A percentile compares a stretch with the other conserved stretches of the same genome.
These are phyloP conservation scores for Pelobates cultripes DNA, from an alignment of 2,797 vertebrate species.

Conservation along the genomic window DNA sequence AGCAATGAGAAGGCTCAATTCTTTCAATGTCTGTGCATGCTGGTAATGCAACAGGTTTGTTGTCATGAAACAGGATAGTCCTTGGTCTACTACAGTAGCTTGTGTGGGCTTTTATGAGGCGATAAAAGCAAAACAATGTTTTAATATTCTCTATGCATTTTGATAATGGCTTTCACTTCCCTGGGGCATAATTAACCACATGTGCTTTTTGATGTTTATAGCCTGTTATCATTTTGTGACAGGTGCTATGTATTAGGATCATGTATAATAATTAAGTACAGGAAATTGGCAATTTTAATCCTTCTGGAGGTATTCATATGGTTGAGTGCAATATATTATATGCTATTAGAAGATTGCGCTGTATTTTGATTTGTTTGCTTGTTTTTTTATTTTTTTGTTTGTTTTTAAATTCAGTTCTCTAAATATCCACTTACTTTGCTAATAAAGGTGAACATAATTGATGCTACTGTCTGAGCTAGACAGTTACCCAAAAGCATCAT, in stretches of 20 bases:
- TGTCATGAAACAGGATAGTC: not conserved
- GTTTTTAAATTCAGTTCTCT: too few species aligned
- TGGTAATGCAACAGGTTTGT: not conserved
- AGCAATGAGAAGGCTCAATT: too few species aligned
- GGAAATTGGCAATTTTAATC: not conserved
- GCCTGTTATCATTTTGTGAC: not conserved
- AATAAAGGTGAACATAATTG: not conserved
- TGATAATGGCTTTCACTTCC: not conserved
- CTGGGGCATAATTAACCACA: not conserved
- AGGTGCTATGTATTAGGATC: not conserved
- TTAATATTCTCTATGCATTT: not conserved
- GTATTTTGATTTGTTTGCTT: not conserved
- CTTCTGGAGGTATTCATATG: not conserved
- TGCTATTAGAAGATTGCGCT: not conserved
- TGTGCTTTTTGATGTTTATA: not conserved
- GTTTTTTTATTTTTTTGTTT: too few species aligned
- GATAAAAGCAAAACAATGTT: not conserved
- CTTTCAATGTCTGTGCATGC: not conserved
- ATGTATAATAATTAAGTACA: not conserved
- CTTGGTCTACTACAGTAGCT: not conserved
- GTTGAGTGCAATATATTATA: not conserved
- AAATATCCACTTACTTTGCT: too few species aligned
- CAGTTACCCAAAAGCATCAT: not conserved
- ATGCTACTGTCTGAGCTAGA: not conserved
- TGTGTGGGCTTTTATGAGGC: not conserved